These are phyloP conservation scores for Nomada ruficornis DNA, from an alignment of 2,888 invertebrate species.

Conservation along the genomic window DNA sequence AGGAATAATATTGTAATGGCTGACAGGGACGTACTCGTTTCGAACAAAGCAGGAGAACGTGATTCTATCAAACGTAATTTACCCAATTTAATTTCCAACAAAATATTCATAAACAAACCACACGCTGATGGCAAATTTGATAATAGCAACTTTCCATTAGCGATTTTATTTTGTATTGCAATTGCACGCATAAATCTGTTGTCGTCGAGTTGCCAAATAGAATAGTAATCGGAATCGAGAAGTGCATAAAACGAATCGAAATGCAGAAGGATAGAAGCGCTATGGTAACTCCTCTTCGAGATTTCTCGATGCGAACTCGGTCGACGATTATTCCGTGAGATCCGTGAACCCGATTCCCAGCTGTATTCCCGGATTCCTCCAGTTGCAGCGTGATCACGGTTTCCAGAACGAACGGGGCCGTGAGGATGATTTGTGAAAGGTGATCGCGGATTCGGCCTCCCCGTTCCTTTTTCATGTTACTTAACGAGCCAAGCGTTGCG, in stretches of 20 bases:
- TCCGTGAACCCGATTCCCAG: slow-evolving; percentile 30
- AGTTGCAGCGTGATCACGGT: slow-evolving; percentile 37
- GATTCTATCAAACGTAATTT: too few species aligned
- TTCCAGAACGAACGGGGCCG: slow-evolving; percentile 43
- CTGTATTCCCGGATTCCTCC: slow-evolving; percentile 50
- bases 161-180: too few species aligned
- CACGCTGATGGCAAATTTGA: too few species aligned
- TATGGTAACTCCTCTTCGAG: neutral
- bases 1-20: neutral
- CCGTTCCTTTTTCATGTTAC: slow-evolving; percentile 66
- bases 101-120: too few species aligned
- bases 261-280: neutral
- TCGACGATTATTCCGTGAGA: slow-evolving; percentile 6
- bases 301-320: neutral
- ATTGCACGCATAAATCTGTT: too few species aligned
- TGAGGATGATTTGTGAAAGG: slow-evolving; percentile 67
- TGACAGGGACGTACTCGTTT: neutral
- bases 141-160: too few species aligned
- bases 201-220: too few species aligned
- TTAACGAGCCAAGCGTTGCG: slow-evolving; percentile 62
- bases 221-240: too few species aligned
- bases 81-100: too few species aligned
- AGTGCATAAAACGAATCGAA: neutral
- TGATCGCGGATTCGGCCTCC: slow-evolving; percentile 42
- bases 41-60: neutral